These are phyloP conservation scores for Athalia cordata DNA, from an alignment of 2,888 invertebrate genomes.

Conservation along the genomic window DNA sequence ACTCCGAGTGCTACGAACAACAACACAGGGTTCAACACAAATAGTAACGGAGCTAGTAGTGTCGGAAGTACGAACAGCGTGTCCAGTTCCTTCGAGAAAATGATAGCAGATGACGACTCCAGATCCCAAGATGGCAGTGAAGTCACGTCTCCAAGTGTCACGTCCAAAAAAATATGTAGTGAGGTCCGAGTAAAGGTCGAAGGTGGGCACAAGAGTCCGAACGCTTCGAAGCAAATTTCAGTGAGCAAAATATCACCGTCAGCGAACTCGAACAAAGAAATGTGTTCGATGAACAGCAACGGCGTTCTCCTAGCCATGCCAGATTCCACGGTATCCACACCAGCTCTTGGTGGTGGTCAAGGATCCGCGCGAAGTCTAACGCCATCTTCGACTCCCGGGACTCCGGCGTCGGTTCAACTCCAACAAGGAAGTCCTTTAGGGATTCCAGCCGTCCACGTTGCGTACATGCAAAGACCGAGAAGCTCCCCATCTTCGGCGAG, in stretches of 20 bases:
- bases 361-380: constrained; percentile 80
- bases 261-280: constrained; percentile 70
- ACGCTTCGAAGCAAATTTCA: constrained; percentile 67
- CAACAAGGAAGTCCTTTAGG: constrained; percentile 78
- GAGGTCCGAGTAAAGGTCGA: constrained; percentile 74
- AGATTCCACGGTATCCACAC: constrained; percentile 75
- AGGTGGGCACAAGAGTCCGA: constrained; percentile 71
- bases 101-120: constrained; percentile 85
- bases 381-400: constrained; percentile 80
- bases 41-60: constrained; percentile 86
- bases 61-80: constrained; percentile 78
- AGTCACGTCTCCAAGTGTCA: constrained; percentile 75
- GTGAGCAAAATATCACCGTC: constrained; percentile 76
- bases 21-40: constrained; percentile 81
- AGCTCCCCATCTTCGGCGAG: constrained; percentile 83
- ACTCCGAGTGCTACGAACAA: constrained; percentile 87
- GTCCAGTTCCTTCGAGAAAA: constrained; percentile 82
- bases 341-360: constrained; percentile 70
- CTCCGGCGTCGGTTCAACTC: constrained; percentile 78
- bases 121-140: constrained; percentile 81
- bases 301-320: constrained; percentile 72
- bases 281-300: constrained; percentile 70
- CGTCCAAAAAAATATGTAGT: constrained; percentile 74
- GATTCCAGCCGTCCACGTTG: constrained; percentile 67
- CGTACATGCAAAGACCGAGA: constrained; percentile 79